Percentiles rank a stretch among this genome's conserved stretches.
phyloP scores from a whole-genome alignment of 1,140 invertebrate species.

The Drosophila kikkawai region DNA sequence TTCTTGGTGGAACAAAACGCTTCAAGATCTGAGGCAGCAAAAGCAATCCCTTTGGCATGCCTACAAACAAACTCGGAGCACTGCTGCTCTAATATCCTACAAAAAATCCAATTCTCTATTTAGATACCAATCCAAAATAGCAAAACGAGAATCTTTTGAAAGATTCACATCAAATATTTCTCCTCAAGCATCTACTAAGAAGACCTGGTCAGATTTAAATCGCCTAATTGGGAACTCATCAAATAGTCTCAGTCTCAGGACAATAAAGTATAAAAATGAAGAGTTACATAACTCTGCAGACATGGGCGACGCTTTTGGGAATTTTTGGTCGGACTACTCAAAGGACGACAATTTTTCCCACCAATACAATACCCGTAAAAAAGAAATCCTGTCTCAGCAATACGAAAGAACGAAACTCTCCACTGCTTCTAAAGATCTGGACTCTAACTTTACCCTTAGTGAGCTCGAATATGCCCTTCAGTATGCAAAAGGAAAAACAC shows the following conservation, averaged over 20 bases:
- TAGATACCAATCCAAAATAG: neutral
- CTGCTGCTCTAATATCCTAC: too few species aligned
- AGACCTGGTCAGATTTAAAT: neutral
- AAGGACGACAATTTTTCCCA: slow-evolving; percentile 6
- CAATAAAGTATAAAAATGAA: neutral
- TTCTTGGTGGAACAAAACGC: neutral
- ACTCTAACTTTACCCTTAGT: neutral
- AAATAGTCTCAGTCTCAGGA: slow-evolving; percentile 3
- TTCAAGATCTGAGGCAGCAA: neutral
- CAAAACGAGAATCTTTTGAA: too few species aligned
- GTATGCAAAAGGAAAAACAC: slow-evolving; percentile 13
- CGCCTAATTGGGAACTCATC: slow-evolving; percentile 1
- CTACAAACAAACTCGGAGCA: too few species aligned
- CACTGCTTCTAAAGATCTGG: too few species aligned
- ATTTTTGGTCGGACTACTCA: slow-evolving; percentile 5
- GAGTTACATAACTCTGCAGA: neutral
- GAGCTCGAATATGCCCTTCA: slow-evolving; percentile 14
- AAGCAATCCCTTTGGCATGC: neutral
- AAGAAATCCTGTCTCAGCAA: too few species aligned
- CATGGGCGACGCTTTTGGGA: neutral
- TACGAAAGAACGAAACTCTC: too few species aligned
- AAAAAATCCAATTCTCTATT: too few species aligned
- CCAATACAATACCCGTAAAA: too few species aligned
- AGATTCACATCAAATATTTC: neutral
- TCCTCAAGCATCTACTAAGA: neutral